phyloP scores from a whole-genome alignment of 2,797 vertebrate genomes.

The Karalla daura region DNA sequence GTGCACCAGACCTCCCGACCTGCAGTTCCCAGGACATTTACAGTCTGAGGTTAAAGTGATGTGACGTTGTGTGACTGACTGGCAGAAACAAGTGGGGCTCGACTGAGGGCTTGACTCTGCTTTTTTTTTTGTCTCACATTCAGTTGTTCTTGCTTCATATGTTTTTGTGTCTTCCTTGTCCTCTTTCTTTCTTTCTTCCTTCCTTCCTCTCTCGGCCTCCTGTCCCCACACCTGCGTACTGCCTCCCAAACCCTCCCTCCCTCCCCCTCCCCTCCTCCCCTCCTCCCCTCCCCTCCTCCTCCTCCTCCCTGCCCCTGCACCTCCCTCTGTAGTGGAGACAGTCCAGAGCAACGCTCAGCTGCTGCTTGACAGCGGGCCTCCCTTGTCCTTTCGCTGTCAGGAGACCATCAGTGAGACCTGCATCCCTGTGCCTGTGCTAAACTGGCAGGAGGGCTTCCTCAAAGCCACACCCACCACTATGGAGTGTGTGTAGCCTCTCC shows the following conservation, averaged over 20 bases:
- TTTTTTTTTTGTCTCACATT: constrained; percentile 69
- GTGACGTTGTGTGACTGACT: not conserved
- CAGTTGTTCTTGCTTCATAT: constrained; percentile 81
- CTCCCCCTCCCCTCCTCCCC: constrained; percentile 31
- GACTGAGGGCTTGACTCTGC: constrained; percentile 62
- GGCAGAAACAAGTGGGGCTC: constrained; percentile 36
- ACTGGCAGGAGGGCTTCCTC: constrained; percentile 91
- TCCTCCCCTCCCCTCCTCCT: constrained; percentile 35
- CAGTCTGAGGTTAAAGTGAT: constrained; percentile 5
- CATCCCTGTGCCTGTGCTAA: constrained; percentile 94
- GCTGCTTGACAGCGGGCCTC: constrained; percentile 91
- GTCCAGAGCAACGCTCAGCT: constrained; percentile 96
- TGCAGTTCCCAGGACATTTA: not conserved
- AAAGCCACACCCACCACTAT: constrained; percentile 84
- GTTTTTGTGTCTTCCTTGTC: constrained; percentile 79
- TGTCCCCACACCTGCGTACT: constrained; percentile 79
- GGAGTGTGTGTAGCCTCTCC: constrained; percentile 95
- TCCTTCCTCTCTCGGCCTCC: constrained; percentile 58
- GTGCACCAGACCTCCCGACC: not conserved
- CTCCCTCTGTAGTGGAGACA: constrained; percentile 93
- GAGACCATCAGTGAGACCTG: constrained; percentile 97
- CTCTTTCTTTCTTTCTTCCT: constrained; percentile 70
- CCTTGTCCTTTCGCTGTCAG: constrained; percentile 90
- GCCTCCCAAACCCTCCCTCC: constrained; percentile 44
- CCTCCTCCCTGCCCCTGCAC: constrained; percentile 79